These are phyloP conservation scores for Rhadinocentrus ornatus DNA, from an alignment of 2,797 vertebrate genomes.

Conservation along the genomic window DNA sequence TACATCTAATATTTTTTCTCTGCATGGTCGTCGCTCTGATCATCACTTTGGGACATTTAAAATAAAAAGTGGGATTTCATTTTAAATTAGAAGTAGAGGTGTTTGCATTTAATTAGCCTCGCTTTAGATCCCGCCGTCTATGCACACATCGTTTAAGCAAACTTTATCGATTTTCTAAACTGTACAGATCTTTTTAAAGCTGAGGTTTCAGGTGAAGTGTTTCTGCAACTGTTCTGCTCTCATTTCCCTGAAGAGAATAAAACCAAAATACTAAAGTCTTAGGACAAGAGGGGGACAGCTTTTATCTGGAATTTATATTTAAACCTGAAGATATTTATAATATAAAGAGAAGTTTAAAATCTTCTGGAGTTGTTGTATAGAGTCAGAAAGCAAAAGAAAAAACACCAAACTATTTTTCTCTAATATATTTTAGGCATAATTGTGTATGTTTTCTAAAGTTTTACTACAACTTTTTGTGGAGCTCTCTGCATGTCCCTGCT, in stretches of 20 bases:
- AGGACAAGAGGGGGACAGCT: slow-evolving; percentile 14
- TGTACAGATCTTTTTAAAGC: not conserved
- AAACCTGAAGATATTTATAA: slow-evolving; percentile 88
- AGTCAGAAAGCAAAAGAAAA: slow-evolving; percentile 69
- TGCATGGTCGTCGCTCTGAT: not conserved
- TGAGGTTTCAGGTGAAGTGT: slow-evolving; percentile 39
- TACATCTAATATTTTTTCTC: not conserved
- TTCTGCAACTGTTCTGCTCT: slow-evolving; percentile 5
- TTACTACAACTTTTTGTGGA: slow-evolving; percentile 18
- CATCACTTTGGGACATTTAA: not conserved
- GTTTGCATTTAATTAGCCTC: not conserved
- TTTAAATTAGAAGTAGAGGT: not conserved
- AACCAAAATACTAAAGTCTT: slow-evolving; percentile 44
- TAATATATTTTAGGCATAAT: slow-evolving; percentile 85
- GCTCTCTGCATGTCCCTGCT: slow-evolving; percentile 19
- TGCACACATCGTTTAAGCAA: slow-evolving; percentile 19
- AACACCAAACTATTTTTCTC: slow-evolving; percentile 87
- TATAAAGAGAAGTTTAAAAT: slow-evolving; percentile 83
- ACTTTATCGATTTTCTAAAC: not conserved
- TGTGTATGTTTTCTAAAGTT: slow-evolving; percentile 53
- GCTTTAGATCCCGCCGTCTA: not conserved
- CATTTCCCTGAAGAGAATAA: slow-evolving; percentile 23
- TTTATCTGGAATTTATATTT: slow-evolving; percentile 83
- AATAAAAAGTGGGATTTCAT: not conserved
- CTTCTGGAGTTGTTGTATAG: slow-evolving; percentile 77